Evolutionary conservation across 2,113 vertebrate genomes (phyloP).

Genomic region (Ginglymostoma cirratum): DNA sequence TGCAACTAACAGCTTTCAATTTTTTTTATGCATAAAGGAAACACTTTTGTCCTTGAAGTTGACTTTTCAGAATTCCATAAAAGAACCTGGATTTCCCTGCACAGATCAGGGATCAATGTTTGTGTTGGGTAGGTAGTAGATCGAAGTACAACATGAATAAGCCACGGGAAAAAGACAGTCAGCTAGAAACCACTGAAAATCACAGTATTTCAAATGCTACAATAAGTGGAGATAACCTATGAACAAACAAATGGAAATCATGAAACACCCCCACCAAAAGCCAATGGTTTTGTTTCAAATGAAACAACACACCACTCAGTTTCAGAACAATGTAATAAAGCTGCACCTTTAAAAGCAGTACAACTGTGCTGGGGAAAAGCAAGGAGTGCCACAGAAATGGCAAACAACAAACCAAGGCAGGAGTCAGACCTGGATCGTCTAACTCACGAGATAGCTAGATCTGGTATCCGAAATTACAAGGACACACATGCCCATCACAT

Average conservation of each 20-base stretch:
- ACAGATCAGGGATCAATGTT: background rate
- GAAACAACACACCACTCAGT: background rate
- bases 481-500: background rate
- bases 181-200: background rate
- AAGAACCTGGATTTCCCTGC: background rate
- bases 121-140: background rate
- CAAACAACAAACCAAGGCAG: background rate
- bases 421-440: background rate
- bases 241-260: background rate
- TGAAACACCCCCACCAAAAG: background rate
- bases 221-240: background rate
- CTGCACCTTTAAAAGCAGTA: background rate
- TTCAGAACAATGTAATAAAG: background rate
- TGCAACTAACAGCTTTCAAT: background rate
- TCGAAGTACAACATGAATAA: background rate
- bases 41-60: background rate
- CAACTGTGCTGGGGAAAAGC: background rate
- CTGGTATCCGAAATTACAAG: background rate
- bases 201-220: background rate
- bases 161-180: background rate
- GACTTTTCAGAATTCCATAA: background rate
- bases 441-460: background rate
- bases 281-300: background rate
- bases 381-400: background rate
- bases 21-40: background rate